Evolutionary conservation across 92 coral and sea anemone genomes (phyloP), one percentile per base, ranked within the genome.

Genomic region (Zoanthus sociatus): DNA sequence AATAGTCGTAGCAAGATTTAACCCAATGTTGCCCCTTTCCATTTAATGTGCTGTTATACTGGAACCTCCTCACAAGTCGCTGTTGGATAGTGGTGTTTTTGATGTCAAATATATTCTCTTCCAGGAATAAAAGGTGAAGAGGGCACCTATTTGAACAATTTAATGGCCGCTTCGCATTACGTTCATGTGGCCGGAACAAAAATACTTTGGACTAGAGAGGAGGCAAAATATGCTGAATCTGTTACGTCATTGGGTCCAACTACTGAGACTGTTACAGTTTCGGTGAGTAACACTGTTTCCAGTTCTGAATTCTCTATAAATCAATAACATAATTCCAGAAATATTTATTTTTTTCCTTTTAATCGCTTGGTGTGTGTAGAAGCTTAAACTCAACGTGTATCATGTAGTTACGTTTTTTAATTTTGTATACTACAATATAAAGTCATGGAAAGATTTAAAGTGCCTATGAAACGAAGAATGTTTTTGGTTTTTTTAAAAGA

Each of bases 51-150:
- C 18, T 8, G 3, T 3, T 7, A 9, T 16, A 4, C 42, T 37
- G 42, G 42, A 2, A 2, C 42, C 42, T 37, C 42, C 3, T 37
- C 42, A 37, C 42, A 37, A 2, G 42, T 37, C 42, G 42, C 42
- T 1, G 42, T 37, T 37, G 42, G 42, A 37, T 37, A 37, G 48
- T 15, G 13, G 45, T 30, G 9, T 26, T 30, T 31, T 30, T 9
- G 30, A n/a, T 9, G 6, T 5, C n/a, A 4, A 16, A 16, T 20
- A 53, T 75, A 4, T 46, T 5, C 5, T 47, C 9, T 64, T 58
- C 9, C 58, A 78, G 84, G 84, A 78, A 37, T 78, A 78, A 78
- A 16, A 51, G 37, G 42, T 3, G 51, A 78, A n/a, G 84, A 64
- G 18, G 69, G 69, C n/a, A 64, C 60, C 9, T 58, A 58, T 1